These are phyloP conservation scores for Eulimnadia texana DNA, from an alignment of 1,140 invertebrate species.

Conservation along the genomic window DNA sequence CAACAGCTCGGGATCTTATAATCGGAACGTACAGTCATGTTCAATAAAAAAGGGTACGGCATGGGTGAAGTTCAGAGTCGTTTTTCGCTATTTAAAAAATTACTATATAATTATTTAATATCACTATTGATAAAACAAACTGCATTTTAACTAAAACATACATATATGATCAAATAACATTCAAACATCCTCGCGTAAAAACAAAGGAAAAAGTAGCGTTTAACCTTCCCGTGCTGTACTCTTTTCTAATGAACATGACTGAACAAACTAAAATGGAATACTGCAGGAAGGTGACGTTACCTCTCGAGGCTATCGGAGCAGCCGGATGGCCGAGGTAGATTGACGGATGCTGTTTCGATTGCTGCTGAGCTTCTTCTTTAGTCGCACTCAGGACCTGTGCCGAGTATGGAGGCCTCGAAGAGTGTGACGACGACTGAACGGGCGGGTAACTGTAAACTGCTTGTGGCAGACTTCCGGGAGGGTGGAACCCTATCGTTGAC, in stretches of 20 bases:
- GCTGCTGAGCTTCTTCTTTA: neutral
- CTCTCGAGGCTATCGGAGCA: neutral
- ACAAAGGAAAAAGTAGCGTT: no score
- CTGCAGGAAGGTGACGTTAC: no score
- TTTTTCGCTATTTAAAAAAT: neutral
- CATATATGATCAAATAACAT: no score
- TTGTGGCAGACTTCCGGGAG: neutral
- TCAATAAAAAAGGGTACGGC: no score
- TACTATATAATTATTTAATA: neutral
- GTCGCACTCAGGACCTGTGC: neutral
- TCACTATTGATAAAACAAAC: no score
- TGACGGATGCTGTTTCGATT: slow-evolving; percentile 4
- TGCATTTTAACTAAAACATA: no score
- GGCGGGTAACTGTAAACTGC: slow-evolving; percentile 6
- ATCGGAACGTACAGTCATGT: no score
- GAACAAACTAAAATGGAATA: neutral
- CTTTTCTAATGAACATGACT: neutral
- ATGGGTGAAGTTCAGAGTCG: no score
- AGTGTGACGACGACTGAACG: neutral
- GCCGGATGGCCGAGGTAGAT: neutral
- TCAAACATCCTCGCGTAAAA: no score
- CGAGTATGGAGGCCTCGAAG: slow-evolving; percentile 1
- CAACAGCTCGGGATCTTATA: neutral
- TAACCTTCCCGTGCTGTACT: no score
- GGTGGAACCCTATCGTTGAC: neutral